Evolutionary conservation across 2,113 vertebrate genomes (phyloP).

Genomic region (Felis catus): F.catus_Fca126_mat1.0 CM031415.1:138174501-138175000

Average conservation of each 20-base stretch:
- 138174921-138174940: neutral
- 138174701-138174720: neutral
- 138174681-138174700: neutral
- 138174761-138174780: neutral
- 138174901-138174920: neutral
- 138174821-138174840: neutral
- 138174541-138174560: neutral
- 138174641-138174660: neutral
- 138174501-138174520: conserved; percentile 13
- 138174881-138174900: neutral
- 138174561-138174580: neutral
- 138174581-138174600: neutral
- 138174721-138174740: neutral
- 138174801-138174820: neutral
- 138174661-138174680: neutral
- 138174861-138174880: neutral
- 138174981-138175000: neutral
- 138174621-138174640: neutral
- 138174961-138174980: neutral
- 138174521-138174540: conserved; percentile 10
- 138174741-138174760: neutral
- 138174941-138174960: neutral
- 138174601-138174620: neutral
- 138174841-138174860: neutral
- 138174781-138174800: neutral